A percentile compares a stretch with the other conserved stretches of the same genome.
Evolutionary conservation across 2,888 invertebrate species (phyloP).

Genomic region (Tuberolachnus salignus): DNA sequence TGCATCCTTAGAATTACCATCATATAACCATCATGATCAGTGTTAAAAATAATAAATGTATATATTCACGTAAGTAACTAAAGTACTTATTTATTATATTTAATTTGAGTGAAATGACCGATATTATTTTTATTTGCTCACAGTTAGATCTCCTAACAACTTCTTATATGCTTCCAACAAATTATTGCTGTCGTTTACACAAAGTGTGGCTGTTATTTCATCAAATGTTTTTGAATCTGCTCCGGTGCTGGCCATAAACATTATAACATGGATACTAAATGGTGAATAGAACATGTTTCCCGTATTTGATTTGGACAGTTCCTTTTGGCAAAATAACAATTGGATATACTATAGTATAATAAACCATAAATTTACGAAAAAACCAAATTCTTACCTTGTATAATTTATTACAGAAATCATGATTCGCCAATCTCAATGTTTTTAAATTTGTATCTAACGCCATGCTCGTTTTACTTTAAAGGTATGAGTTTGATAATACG

Average conservation of each 20-base stretch:
- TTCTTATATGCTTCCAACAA: conserved; percentile 57
- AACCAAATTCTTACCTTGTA: conserved; percentile 23
- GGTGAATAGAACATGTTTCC: conserved; percentile 64
- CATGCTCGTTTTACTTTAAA: conserved; percentile 30
- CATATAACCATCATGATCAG: too few relatives aligned
- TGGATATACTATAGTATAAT: background rate
- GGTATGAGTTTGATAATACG: too few relatives aligned
- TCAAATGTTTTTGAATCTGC: conserved; percentile 59
- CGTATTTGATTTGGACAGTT: conserved; percentile 31
- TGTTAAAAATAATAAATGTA: too few relatives aligned
- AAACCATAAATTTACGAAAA: background rate
- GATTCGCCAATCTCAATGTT: conserved; percentile 34
- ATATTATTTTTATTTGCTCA: too few relatives aligned
- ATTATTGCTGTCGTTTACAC: conserved; percentile 48
- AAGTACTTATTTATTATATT: too few relatives aligned
- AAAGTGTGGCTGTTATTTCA: conserved; percentile 58
- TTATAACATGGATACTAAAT: conserved; percentile 65
- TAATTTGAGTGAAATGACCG: too few relatives aligned
- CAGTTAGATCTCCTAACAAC: conserved; percentile 58
- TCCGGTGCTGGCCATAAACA: conserved; percentile 62
- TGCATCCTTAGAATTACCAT: too few relatives aligned
- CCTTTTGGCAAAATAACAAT: background rate
- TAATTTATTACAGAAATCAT: conserved; percentile 47
- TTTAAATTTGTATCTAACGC: background rate
- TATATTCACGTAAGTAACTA: too few relatives aligned